Evolutionary conservation across 2,888 invertebrate genomes (phyloP), one percentile per base, ranked within the genome.

Genomic region (Hedychridium roseum): DNA sequence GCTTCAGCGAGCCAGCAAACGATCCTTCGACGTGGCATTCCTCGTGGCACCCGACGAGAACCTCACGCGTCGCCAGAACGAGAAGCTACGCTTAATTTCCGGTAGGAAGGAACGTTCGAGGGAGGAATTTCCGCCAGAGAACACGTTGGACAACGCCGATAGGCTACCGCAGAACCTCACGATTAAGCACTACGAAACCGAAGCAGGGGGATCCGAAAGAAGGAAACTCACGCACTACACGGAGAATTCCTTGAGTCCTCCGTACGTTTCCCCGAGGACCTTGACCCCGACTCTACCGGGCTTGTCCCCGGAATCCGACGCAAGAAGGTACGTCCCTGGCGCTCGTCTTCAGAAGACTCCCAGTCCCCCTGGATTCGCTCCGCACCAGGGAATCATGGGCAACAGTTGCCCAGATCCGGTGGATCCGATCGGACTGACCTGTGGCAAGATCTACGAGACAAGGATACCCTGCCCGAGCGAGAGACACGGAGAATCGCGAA

Each of bases 11-110:
- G 61, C 73, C 16, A 62, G 55, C 21, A 94, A 94, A 70, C 82
- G 94, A 11, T 90, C 92, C 0, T 94, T 94, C 73, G 94, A 94
- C 75, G 94, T 94, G 6, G 94, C 94, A 0, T 94, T 94, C 68
- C 80, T 94, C 17, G 92, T 94, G 84, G 88, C 91, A 77, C 92
- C 92, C 1, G 92, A 93, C 73, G 92, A 92, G 54, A 90, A 90
- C 68, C 79, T 90, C 35, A 87, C 88, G 41, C 84, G 87, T 35
- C 86, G 87, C 63, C 84, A 84, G 57, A 82, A 80, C 36, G 85
- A 85, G 52, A 80, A 83, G 43, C 40, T 74, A 12, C 52, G 73
- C 12, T 40, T 75, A 18, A 60, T 70, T 1, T 64, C 60, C 55
- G 7, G 64, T 1, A 57, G 64, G 11, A 66, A 63, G 12, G 66